phyloP scores from a whole-genome alignment of 2,888 invertebrate species.

The Vanessa cardui region DNA sequence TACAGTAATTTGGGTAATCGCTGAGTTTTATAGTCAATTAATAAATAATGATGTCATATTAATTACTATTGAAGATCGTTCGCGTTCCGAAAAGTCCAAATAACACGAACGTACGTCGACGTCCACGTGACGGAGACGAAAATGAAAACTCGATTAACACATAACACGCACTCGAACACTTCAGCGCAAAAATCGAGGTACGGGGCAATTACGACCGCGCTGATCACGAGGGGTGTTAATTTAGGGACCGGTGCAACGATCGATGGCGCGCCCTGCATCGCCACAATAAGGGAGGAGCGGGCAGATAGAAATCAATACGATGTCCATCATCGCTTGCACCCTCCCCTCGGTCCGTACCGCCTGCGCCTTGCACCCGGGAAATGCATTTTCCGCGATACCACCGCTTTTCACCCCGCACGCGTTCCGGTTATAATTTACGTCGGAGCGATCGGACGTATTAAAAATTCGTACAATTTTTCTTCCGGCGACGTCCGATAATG shows the following conservation, averaged over 20 bases:
- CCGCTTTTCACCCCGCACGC: conserved; percentile 62
- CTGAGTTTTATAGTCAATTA: conserved; percentile 47
- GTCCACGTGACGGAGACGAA: conserved; percentile 64
- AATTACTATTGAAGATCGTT: conserved; percentile 32
- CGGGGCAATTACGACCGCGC: conserved; percentile 51
- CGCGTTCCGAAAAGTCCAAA: conserved; percentile 42
- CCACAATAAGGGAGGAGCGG: conserved; percentile 81
- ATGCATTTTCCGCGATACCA: conserved; percentile 73
- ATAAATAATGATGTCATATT: conserved; percentile 49
- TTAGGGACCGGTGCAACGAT: conserved; percentile 74
- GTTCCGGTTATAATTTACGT: conserved; percentile 27
- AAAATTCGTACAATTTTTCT: conserved; percentile 56
- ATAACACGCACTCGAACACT: conserved; percentile 63
- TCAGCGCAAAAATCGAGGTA: conserved; percentile 67
- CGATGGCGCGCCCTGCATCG: conserved; percentile 79
- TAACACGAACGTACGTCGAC: conserved; percentile 40
- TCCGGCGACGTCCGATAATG: conserved; percentile 63
- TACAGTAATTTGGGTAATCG: conserved; percentile 44
- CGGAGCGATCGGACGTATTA: conserved; percentile 31
- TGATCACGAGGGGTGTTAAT: conserved; percentile 54
- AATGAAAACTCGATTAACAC: conserved; percentile 58
- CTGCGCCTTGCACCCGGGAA: conserved; percentile 79
- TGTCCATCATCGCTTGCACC: conserved; percentile 85
- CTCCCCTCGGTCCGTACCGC: conserved; percentile 83
- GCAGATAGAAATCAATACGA: conserved; percentile 83